Percentiles rank a stretch among this genome's conserved stretches.
Conservation (phyloP, 2,888 invertebrate species). For the Chelonus formosanus region DNA sequence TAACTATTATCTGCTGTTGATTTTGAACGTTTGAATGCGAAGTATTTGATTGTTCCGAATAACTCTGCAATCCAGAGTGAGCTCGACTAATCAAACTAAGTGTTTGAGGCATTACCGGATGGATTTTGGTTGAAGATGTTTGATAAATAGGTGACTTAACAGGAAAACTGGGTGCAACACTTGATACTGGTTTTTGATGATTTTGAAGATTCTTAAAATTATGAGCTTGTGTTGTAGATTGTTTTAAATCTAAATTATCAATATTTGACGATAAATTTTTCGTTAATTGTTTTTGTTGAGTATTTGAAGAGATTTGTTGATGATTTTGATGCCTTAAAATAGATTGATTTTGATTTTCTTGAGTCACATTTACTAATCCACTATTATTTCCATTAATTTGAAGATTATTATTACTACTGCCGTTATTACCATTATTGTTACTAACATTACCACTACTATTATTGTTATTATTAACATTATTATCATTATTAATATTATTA, state of each 20-base stretch:
- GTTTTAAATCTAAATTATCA: conserved; percentile 47
- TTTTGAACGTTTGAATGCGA: conserved; percentile 32
- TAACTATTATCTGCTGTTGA: conserved; percentile 46
- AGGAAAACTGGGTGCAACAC: conserved; percentile 82
- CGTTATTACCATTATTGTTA: conserved; percentile 43
- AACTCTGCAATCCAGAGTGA: conserved; percentile 45
- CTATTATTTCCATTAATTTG: conserved; percentile 67
- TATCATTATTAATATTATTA: conserved; percentile 29
- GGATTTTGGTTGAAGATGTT: conserved; percentile 82
- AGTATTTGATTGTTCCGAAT: conserved; percentile 38
- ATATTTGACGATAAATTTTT: conserved; percentile 64
- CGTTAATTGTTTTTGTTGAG: conserved; percentile 68
- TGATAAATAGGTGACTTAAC: conserved; percentile 77
- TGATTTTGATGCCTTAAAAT: conserved; percentile 67
- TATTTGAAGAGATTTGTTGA: conserved; percentile 65
- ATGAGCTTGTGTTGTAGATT: conserved; percentile 49
- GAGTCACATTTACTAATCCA: conserved; percentile 51
- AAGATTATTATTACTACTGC: conserved; percentile 58
- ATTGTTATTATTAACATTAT: conserved; percentile 36
- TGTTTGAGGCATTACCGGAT: conserved; percentile 82
- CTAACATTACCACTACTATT: conserved; percentile 49
- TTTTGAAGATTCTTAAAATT: conserved; percentile 58
- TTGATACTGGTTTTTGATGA: conserved; percentile 85
- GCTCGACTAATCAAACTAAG: conserved; percentile 65
- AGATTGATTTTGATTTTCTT: conserved; percentile 64